phyloP scores from a whole-genome alignment of 2,888 invertebrate species.

The Macrosoma leucophasiata region DNA sequence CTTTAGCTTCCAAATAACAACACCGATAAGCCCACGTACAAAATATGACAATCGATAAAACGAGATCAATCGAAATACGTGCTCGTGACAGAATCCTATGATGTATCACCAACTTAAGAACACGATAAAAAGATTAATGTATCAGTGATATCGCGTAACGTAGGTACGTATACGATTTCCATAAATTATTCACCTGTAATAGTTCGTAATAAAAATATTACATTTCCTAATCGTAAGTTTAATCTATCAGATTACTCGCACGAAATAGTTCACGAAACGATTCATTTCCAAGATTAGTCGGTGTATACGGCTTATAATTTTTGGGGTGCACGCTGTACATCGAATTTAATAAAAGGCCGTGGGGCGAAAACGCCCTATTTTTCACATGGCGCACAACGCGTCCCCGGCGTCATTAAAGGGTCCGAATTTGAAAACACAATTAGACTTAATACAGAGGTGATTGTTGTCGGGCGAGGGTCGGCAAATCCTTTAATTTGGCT shows the following conservation, averaged over 20 bases:
- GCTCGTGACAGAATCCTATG: conserved; percentile 25
- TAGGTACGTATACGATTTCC: no score
- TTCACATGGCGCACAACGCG: conserved; percentile 58
- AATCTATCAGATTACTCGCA: no score
- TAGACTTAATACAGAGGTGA: conserved; percentile 77
- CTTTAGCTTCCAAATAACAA: conserved; percentile 12
- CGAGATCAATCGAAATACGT: conserved; percentile 25
- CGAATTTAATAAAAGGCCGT: conserved; percentile 61
- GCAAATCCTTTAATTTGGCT: conserved; percentile 76
- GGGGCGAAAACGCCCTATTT: conserved; percentile 63
- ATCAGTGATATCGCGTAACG: conserved; percentile 37
- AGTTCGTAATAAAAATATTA: no score
- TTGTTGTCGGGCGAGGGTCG: conserved; percentile 71
- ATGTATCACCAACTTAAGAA: conserved; percentile 28
- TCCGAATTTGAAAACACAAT: conserved; percentile 75
- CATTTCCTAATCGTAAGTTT: no score
- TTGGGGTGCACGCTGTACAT: conserved; percentile 44
- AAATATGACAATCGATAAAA: conserved; percentile 17
- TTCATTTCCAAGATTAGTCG: no score
- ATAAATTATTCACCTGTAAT: no score
- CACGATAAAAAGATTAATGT: conserved; percentile 37
- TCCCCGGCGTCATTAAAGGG: conserved; percentile 58
- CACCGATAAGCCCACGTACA: conserved; percentile 13
- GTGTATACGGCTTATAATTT: no score
- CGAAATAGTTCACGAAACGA: no score